Base-by-base conservation (phyloP, 2,888 invertebrate species). In the Rhamphomyia laevipes region DNA sequence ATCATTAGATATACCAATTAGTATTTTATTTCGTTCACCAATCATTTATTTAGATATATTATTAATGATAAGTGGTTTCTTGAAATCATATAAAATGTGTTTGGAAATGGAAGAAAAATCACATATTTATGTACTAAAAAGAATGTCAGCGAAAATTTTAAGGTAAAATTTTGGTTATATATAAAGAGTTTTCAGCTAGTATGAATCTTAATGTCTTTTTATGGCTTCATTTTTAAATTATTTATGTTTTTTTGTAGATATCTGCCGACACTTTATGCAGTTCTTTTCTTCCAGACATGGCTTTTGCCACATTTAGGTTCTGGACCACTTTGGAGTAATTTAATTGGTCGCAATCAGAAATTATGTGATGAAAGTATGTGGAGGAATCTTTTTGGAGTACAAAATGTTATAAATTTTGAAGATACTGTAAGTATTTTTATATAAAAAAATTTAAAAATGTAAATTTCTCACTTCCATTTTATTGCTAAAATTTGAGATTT, bases 21-120 rank as follows among this genome's bases (percentile, higher is more conserved):
- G 79, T 67, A 73, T 78, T 3, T 66, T 80, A 65, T 73, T 79
- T 50, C 74, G 83, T 43, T 75, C 77, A 12, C 80, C 81, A 0
- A 71, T 81, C 71, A 72, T 82, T 57, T 81, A 77, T 67, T 80
- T 81, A 2, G 84, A 84, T 63, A 74, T 79, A 54, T 79, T 84
- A 62, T 70, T 84, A 33, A 67, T 83, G 13, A 67, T 84, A 40
- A 82, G 82, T 56, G 84, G 84, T 1, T 71, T 81, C 2, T 65
- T 84, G 30, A 76, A 78, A 0, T 77, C 82, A 1, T 77, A 79
- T 58, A 76, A 79, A 41, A 72, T 81, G 58, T 73, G 78, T 4
- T 70, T 70, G 43, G 78, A 77, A 54, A 70, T 73, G 47, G 72
- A 71, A 45, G 65, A 68, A 38, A 75, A 74, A 5, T 74, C 75